Conservation (phyloP, 1,140 invertebrate genomes). For the Drosophila sechellia region DNA sequence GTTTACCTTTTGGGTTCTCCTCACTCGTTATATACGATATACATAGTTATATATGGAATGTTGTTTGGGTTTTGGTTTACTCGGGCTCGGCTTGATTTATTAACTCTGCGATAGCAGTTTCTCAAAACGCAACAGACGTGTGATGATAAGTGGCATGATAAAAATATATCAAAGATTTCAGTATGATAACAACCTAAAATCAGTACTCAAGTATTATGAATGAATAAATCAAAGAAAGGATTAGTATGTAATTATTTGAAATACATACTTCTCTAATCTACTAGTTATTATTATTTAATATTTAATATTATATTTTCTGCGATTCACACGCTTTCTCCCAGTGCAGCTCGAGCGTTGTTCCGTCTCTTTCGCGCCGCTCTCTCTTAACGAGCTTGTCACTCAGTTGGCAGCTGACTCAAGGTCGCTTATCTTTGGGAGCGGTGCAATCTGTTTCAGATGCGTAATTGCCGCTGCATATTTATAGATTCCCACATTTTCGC, state of each 20-base stretch:
- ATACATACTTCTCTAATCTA: too few species aligned
- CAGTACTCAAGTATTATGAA: too few species aligned
- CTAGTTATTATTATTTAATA: too few species aligned
- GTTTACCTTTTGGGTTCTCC: constrained; percentile 30
- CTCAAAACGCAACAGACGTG: constrained; percentile 1
- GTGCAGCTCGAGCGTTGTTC: constrained; percentile 1
- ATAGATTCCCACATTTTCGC: constrained; percentile 41
- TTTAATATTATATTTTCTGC: too few species aligned
- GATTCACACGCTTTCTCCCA: not conserved
- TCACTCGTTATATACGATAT: not conserved
- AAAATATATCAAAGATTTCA: not conserved
- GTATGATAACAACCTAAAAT: not conserved
- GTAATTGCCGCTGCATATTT: constrained; percentile 54
- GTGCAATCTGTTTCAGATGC: constrained; percentile 51
- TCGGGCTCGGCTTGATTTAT: constrained; percentile 32
- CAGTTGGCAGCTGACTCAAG: constrained; percentile 60
- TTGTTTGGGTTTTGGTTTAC: constrained; percentile 8
- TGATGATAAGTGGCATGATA: constrained; percentile 20
- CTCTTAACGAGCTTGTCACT: constrained; percentile 61
- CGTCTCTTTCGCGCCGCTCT: constrained; percentile 15
- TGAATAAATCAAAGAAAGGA: too few species aligned
- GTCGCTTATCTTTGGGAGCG: constrained; percentile 34
- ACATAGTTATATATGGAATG: not conserved
- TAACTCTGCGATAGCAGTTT: constrained; percentile 14
- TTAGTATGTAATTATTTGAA: too few species aligned